phyloP scores from a whole-genome alignment of 2,113 vertebrate species.

The Chaetura pelagica region DNA sequence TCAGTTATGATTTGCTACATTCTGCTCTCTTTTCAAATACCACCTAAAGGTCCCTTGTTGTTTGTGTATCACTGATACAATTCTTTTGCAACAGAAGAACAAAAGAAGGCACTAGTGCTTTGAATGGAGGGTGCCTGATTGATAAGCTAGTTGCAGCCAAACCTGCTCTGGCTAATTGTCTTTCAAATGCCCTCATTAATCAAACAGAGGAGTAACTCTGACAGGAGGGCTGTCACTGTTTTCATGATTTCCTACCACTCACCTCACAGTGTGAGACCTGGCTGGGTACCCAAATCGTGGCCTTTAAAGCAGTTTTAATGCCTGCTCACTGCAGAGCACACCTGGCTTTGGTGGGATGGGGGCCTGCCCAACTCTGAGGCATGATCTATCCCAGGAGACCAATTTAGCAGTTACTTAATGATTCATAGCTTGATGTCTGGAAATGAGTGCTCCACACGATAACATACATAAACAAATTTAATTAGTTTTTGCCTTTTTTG shows the following conservation, averaged over 20 bases:
- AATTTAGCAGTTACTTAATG: slow-evolving; percentile 95
- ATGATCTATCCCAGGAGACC: slow-evolving; percentile 84
- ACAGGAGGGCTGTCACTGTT: slow-evolving; percentile 85
- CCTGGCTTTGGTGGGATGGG: slow-evolving; percentile 83
- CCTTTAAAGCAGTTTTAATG: slow-evolving; percentile 83
- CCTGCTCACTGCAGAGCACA: slow-evolving; percentile 85
- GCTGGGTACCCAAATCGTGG: slow-evolving; percentile 71
- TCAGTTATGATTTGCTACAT: not conserved
- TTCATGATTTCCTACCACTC: slow-evolving; percentile 77
- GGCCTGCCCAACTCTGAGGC: slow-evolving; percentile 62
- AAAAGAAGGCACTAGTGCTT: slow-evolving; percentile 64
- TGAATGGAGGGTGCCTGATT: slow-evolving; percentile 90
- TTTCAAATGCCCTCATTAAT: slow-evolving; percentile 99
- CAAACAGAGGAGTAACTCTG: slow-evolving; percentile 82
- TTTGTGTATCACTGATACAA: slow-evolving; percentile 70
- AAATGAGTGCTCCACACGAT: slow-evolving; percentile 92
- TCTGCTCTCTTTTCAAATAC: not conserved
- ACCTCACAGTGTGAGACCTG: slow-evolving; percentile 88
- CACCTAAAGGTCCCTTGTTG: slow-evolving; percentile 13
- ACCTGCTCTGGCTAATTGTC: slow-evolving; percentile 96
- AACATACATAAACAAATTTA: slow-evolving; percentile 96
- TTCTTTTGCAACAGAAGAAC: slow-evolving; percentile 65
- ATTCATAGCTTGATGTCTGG: slow-evolving; percentile 92
- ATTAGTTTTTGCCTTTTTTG: slow-evolving; percentile 85
- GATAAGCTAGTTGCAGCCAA: slow-evolving; percentile 93